Conservation (phyloP, 2,797 vertebrate species). For the Darevskia mixta region DNA sequence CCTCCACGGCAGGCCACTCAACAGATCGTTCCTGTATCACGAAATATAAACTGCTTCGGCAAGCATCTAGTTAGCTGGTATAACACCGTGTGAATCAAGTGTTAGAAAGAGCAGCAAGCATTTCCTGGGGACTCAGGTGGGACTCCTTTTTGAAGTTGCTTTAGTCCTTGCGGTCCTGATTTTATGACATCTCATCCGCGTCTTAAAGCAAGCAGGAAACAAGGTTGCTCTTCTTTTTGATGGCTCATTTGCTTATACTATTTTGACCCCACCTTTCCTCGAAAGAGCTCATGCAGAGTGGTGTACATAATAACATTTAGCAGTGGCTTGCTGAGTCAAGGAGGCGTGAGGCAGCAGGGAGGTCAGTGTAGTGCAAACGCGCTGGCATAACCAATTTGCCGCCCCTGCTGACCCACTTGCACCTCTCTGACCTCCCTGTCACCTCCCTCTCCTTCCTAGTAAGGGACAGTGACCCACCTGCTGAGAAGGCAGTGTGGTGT, state of each 20-base stretch:
- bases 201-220: slow-evolving; percentile 18
- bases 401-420: too few relatives aligned
- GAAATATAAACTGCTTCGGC: not conserved
- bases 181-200: not conserved
- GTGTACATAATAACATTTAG: not conserved
- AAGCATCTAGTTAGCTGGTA: not conserved
- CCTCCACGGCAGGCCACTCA: not conserved
- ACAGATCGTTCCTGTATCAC: not conserved
- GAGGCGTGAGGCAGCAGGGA: too few relatives aligned
- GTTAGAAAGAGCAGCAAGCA: slow-evolving; percentile 9
- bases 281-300: not conserved
- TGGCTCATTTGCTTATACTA: not conserved
- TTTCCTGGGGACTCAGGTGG: not conserved
- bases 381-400: too few relatives aligned
- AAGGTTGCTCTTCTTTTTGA: not conserved
- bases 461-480: too few relatives aligned
- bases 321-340: too few relatives aligned
- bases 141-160: slow-evolving; percentile 22
- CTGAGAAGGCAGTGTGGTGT: too few relatives aligned
- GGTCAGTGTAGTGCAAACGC: too few relatives aligned
- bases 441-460: too few relatives aligned
- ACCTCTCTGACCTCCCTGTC: too few relatives aligned
- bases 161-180: slow-evolving; percentile 19
- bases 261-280: not conserved
- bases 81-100: not conserved